Conservation (phyloP, 2,888 invertebrate genomes). For the Ophion ventricosus region DNA sequence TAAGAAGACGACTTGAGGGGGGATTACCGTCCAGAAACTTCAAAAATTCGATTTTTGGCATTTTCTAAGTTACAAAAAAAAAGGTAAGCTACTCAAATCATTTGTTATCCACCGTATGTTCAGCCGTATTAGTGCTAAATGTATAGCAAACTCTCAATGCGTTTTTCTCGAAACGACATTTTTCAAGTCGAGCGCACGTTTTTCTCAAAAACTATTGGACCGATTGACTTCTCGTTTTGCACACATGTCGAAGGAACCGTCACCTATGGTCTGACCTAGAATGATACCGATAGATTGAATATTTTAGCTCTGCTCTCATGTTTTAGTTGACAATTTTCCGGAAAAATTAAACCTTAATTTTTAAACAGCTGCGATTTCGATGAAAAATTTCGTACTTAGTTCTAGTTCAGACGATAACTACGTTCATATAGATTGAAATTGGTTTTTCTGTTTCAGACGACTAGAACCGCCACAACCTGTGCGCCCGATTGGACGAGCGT, state of each 20-base stretch:
- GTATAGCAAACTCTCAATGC: slow-evolving; percentile 18
- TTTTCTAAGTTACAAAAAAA: too few relatives aligned
- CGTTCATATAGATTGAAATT: slow-evolving; percentile 30
- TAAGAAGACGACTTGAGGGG: too few relatives aligned
- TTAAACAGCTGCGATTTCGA: too few relatives aligned
- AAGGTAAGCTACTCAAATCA: slow-evolving; percentile 15
- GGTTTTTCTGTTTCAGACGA: slow-evolving; percentile 8
- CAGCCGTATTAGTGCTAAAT: slow-evolving; percentile 8
- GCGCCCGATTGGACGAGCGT: slow-evolving; percentile 41
- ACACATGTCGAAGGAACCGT: slow-evolving; percentile 14
- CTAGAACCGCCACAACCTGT: slow-evolving; percentile 30
- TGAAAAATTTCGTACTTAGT: slow-evolving; percentile 30
- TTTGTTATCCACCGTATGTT: background rate
- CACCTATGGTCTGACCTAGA: slow-evolving; percentile 20
- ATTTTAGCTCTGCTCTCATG: slow-evolving; percentile 39
- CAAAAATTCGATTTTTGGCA: too few relatives aligned
- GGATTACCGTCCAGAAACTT: too few relatives aligned
- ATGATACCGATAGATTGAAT: slow-evolving; percentile 25
- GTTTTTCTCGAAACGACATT: slow-evolving; percentile 17
- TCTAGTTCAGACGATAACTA: slow-evolving; percentile 42
- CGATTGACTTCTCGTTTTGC: slow-evolving; percentile 29
- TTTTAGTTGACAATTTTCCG: slow-evolving; percentile 40
- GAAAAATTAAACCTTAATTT: slow-evolving; percentile 15
- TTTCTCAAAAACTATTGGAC: slow-evolving; percentile 15
- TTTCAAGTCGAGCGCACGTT: slow-evolving; percentile 25